These are phyloP conservation scores for Dusona sp. DNA, from an alignment of 2,888 invertebrate species.

Conservation along the genomic window DNA sequence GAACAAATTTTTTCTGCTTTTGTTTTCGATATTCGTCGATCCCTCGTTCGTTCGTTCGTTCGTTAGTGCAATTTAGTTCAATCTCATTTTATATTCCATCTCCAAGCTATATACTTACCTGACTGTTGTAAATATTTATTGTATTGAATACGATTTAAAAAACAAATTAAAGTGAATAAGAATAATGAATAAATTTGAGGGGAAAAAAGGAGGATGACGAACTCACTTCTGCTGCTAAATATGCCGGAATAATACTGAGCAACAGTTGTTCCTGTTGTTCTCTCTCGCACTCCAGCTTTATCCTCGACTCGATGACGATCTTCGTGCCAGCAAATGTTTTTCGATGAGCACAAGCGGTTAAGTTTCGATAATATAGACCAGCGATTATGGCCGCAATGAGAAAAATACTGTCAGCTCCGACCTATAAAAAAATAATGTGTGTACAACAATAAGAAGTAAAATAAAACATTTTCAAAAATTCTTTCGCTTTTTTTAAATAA, in stretches of 20 bases:
- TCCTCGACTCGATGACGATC: slow-evolving; percentile 95
- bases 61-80: too few relatives aligned
- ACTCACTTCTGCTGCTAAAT: slow-evolving; percentile 96
- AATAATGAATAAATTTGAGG: background rate
- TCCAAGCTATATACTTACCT: background rate
- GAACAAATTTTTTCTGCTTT: background rate
- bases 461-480: background rate
- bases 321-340: slow-evolving; percentile 95
- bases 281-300: slow-evolving; percentile 96
- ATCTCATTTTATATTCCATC: background rate
- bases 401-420: slow-evolving; percentile 91
- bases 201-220: background rate
- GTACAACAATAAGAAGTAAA: background rate
- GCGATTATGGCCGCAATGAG: slow-evolving; percentile 92
- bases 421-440: slow-evolving; percentile 85
- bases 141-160: background rate
- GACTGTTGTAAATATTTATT: background rate
- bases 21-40: background rate
- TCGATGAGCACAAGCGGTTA: slow-evolving; percentile 94
- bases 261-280: slow-evolving; percentile 97
- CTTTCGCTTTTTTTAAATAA: too few relatives aligned
- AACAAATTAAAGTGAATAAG: background rate
- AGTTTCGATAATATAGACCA: slow-evolving; percentile 94
- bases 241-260: slow-evolving; percentile 97
- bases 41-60: too few relatives aligned